These are phyloP conservation scores for Sakesphorus luctuosus DNA, from an alignment of 2,113 vertebrate genomes.

Conservation along the genomic window DNA sequence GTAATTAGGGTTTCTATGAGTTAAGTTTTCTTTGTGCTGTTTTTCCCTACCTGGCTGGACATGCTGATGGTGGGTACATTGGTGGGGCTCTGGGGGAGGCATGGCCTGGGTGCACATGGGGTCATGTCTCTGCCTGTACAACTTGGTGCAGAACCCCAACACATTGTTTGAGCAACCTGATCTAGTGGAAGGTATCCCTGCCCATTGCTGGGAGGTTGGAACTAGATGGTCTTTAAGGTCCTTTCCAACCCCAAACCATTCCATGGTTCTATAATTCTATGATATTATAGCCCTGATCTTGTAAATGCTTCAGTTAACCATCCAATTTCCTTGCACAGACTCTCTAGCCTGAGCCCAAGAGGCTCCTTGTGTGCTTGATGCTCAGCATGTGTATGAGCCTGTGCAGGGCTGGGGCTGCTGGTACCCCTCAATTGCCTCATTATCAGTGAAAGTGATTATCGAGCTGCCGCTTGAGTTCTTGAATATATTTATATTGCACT, in stretches of 20 bases:
- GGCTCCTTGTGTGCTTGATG: neutral
- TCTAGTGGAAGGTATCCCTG: neutral
- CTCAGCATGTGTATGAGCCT: neutral
- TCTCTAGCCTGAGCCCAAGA: neutral
- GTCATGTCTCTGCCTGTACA: neutral
- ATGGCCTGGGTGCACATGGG: rapidly evolving
- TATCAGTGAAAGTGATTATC: neutral
- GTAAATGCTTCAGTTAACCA: neutral
- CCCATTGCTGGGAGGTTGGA: neutral
- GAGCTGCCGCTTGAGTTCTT: conserved; percentile 34
- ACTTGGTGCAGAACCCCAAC: neutral
- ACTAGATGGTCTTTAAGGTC: neutral
- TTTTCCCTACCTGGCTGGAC: neutral
- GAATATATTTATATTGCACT: conserved; percentile 25
- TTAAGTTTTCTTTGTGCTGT: neutral
- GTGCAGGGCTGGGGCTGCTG: neutral
- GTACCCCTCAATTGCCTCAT: neutral
- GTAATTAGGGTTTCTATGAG: neutral
- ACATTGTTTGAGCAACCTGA: neutral
- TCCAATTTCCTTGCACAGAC: neutral
- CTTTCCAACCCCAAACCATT: neutral
- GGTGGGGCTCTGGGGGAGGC: neutral
- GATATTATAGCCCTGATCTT: neutral
- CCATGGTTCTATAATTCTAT: neutral
- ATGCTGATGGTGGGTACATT: neutral